These are phyloP conservation scores for Cyrtonyx montezumae DNA, from an alignment of 2,113 vertebrate species.

Conservation along the genomic window DNA sequence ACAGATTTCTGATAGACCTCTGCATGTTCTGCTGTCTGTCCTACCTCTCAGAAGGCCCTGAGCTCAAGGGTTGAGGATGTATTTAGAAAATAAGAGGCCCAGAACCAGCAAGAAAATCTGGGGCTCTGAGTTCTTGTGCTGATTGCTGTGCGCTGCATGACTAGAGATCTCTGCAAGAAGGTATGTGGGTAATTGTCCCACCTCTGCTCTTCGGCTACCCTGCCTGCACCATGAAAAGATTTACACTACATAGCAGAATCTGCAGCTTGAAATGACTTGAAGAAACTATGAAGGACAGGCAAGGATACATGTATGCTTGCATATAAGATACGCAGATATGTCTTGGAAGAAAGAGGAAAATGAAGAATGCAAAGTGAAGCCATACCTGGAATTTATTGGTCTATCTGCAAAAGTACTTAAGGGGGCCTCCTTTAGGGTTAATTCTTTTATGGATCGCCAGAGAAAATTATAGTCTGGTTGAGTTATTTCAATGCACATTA, in stretches of 20 bases:
- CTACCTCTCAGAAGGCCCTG: neutral
- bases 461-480: slow-evolving; percentile 41
- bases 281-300: neutral
- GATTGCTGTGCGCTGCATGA: neutral
- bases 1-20: neutral
- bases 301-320: neutral
- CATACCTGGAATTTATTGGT: slow-evolving; percentile 37
- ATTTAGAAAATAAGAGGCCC: neutral
- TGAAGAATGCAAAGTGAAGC: slow-evolving; percentile 1
- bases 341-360: slow-evolving; percentile 14
- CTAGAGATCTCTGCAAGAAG: neutral
- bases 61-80: neutral
- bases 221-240: neutral
- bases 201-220: neutral
- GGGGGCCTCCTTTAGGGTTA: slow-evolving; percentile 31
- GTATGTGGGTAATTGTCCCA: neutral
- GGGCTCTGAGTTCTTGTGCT: neutral
- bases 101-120: neutral
- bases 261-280: neutral
- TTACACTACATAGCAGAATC: neutral
- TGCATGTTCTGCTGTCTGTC: neutral
- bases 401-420: slow-evolving; percentile 58
- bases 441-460: slow-evolving; percentile 33
- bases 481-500: slow-evolving; percentile 37
- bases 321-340: neutral